phyloP scores from a whole-genome alignment of 1,140 invertebrate species.

The Lordiphosa stackelbergi region DNA sequence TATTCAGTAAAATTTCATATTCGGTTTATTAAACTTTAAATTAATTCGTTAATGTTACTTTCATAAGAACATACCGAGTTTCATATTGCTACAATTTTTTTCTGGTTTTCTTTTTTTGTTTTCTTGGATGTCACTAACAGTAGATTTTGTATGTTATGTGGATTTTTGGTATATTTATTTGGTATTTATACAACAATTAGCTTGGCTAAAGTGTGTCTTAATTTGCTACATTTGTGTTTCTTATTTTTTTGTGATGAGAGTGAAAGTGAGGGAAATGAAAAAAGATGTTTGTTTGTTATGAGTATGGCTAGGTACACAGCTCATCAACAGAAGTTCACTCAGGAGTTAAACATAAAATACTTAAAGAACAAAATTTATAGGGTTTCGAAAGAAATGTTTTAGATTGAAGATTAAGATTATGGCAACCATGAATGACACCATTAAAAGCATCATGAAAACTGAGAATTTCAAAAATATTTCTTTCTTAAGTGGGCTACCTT shows the following conservation, averaged over 20 bases:
- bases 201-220: conserved; percentile 68
- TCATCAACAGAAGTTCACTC: no score
- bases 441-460: no score
- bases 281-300: conserved; percentile 7
- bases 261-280: conserved; percentile 19
- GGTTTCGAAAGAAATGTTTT: no score
- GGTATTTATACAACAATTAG: conserved; percentile 66
- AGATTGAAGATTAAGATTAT: no score
- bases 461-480: no score
- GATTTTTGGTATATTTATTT: conserved; percentile 31
- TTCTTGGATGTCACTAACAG: conserved; percentile 46
- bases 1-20: conserved; percentile 75
- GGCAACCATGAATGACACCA: no score
- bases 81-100: conserved; percentile 66
- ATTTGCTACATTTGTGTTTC: conserved; percentile 34
- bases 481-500: no score
- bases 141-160: conserved; percentile 24
- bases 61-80: conserved; percentile 75
- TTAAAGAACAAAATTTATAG: no score
- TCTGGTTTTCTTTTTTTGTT: conserved; percentile 23
- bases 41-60: conserved; percentile 75
- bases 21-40: conserved; percentile 68
- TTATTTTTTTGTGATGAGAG: conserved; percentile 28
- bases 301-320: not conserved
- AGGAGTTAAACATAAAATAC: no score